phyloP scores from a whole-genome alignment of 2,113 vertebrate species.

The human region DNA sequence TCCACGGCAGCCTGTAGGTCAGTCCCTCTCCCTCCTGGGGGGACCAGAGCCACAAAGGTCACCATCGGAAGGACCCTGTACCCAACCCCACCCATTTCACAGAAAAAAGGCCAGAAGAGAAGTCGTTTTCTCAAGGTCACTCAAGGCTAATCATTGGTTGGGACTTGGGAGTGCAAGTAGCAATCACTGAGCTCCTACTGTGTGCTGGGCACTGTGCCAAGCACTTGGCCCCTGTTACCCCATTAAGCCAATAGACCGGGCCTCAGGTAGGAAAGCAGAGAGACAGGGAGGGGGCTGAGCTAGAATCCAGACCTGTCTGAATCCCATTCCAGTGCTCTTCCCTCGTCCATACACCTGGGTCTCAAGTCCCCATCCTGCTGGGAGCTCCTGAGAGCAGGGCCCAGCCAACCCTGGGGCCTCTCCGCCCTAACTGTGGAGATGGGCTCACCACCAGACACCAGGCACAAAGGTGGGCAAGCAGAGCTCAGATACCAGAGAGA shows the following conservation, averaged over 20 bases:
- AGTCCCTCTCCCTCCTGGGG: not conserved
- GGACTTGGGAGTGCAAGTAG: not conserved
- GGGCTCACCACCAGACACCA: not conserved
- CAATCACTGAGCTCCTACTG: not conserved
- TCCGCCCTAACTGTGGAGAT: not conserved
- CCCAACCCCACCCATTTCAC: not conserved
- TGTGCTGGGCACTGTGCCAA: not conserved
- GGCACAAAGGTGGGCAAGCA: not conserved
- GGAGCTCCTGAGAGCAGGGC: not conserved
- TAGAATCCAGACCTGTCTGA: not conserved
- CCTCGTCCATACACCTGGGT: not conserved
- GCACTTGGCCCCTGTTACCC: not conserved
- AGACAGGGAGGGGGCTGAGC: not conserved
- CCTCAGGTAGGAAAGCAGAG: not conserved
- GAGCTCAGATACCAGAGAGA: not conserved
- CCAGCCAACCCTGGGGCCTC: not conserved
- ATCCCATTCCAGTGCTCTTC: not conserved
- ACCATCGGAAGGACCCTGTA: not conserved
- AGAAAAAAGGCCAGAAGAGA: not conserved
- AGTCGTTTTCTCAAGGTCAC: not conserved
- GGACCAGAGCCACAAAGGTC: not conserved
- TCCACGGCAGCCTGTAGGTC: not conserved
- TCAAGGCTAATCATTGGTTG: not conserved
- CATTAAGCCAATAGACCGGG: not conserved
- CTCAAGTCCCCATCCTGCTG: not conserved